Conservation (phyloP, 2,113 vertebrate genomes). For the Pholis gunnellus region DNA sequence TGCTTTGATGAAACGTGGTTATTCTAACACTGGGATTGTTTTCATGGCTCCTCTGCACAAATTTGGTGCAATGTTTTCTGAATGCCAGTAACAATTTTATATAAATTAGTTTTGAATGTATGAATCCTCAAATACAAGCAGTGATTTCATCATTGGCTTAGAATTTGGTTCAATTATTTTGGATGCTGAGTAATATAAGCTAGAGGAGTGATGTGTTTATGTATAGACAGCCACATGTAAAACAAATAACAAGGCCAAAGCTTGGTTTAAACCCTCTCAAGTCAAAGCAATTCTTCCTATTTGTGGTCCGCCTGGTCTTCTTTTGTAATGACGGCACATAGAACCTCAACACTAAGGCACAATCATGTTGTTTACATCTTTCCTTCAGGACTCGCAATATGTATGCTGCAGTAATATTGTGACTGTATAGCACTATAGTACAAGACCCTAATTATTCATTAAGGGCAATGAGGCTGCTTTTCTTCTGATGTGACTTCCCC, state of each 20-base stretch:
- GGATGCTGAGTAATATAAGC: no score
- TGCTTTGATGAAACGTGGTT: neutral
- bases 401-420: no score
- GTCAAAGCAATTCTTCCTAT: no score
- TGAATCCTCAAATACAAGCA: neutral
- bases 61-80: neutral
- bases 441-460: no score
- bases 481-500: no score
- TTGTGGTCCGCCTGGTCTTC: no score
- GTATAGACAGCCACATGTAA: neutral
- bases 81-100: neutral
- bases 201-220: neutral
- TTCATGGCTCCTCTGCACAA: neutral
- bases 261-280: neutral
- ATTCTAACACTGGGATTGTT: neutral
- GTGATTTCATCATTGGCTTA: neutral
- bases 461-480: no score
- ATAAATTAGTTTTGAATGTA: neutral
- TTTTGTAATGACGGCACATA: no score
- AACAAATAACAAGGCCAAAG: neutral
- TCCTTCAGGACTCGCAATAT: no score
- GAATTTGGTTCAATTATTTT: neutral
- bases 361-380: no score
- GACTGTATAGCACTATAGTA: no score
- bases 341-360: no score